Evolutionary conservation across 2,113 vertebrate species (phyloP).

Genomic region (Centropus bengalensis): DNA sequence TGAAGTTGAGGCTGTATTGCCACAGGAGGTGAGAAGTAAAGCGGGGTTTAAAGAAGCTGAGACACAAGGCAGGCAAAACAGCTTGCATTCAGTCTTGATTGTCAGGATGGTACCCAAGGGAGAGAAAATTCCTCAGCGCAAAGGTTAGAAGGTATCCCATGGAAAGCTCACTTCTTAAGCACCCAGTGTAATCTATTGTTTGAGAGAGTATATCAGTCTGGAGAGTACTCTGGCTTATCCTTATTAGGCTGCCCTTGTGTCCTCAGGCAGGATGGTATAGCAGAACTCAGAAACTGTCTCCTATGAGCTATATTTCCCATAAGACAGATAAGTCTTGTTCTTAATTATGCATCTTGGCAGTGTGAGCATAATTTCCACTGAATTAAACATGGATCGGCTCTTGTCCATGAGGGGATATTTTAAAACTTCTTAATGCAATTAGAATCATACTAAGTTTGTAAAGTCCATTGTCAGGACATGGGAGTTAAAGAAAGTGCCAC

Average conservation of each 20-base stretch:
- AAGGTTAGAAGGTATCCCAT: neutral
- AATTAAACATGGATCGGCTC: neutral
- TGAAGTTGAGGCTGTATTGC: neutral
- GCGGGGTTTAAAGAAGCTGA: neutral
- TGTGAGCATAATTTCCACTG: neutral
- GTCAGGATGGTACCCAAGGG: neutral
- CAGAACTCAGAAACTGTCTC: neutral
- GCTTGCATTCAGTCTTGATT: neutral
- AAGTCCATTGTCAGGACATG: neutral
- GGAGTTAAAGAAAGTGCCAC: neutral
- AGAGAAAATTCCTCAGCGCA: neutral
- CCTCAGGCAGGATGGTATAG: neutral
- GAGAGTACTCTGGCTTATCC: neutral
- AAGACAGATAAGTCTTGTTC: neutral
- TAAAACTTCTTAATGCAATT: neutral
- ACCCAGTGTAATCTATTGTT: neutral
- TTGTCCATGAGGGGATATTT: neutral
- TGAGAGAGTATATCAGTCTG: neutral
- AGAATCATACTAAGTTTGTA: neutral
- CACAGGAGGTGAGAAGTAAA: neutral
- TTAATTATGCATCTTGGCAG: neutral
- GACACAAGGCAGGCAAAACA: neutral
- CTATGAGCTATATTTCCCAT: neutral
- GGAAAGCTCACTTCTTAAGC: neutral
- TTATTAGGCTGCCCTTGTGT: neutral